These are phyloP conservation scores for Saguinus midas DNA, from an alignment of 2,113 vertebrate species.

Conservation along the genomic window DNA sequence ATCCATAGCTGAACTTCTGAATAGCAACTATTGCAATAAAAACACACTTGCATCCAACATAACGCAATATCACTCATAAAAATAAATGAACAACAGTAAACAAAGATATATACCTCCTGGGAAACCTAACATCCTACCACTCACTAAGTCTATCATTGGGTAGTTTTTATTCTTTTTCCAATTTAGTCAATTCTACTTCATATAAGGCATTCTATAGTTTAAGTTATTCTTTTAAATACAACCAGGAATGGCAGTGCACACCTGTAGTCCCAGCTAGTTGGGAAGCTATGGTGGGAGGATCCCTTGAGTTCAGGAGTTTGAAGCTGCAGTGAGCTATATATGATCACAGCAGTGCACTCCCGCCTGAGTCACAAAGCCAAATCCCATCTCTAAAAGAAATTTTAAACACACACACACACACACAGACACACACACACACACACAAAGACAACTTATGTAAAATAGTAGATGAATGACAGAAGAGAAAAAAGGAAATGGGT, in stretches of 20 bases:
- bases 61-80: not conserved
- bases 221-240: not conserved
- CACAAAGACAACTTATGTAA: not conserved
- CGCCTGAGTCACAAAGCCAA: no score
- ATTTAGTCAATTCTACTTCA: not conserved
- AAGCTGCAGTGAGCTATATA: no score
- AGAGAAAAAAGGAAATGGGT: not conserved
- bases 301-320: no score
- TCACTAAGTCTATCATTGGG: not conserved
- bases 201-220: not conserved
- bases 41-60: not conserved
- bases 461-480: not conserved
- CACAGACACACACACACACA: not conserved
- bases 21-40: not conserved
- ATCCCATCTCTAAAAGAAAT: no score
- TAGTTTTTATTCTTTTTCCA: not conserved
- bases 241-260: no score
- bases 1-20: not conserved
- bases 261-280: no score
- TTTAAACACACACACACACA: not conserved
- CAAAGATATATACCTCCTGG: not conserved
- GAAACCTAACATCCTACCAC: not conserved
- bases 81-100: not conserved
- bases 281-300: no score
- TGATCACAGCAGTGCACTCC: no score